phyloP scores from a whole-genome alignment of 2,888 invertebrate genomes.

The Tanaodytes sp. region DNA sequence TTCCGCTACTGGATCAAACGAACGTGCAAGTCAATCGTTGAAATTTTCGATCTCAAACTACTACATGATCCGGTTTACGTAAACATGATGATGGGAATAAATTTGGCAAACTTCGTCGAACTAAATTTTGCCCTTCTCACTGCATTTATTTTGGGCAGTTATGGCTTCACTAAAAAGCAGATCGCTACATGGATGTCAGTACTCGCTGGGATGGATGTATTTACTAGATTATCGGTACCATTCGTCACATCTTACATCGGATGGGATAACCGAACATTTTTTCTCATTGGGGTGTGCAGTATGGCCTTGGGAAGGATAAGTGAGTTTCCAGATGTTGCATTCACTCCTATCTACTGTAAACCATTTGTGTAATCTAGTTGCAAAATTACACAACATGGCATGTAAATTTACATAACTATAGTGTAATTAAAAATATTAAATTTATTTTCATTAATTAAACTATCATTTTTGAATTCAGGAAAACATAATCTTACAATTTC shows the following conservation, averaged over 20 bases:
- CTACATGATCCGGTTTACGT: conserved; percentile 81
- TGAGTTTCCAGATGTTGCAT: conserved; percentile 72
- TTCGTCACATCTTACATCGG: conserved; percentile 80
- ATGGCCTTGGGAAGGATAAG: conserved; percentile 80
- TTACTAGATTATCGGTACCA: conserved; percentile 79
- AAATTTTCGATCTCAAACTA: conserved; percentile 82
- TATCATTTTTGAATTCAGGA: too few species aligned
- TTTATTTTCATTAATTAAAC: too few species aligned
- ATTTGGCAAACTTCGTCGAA: conserved; percentile 81
- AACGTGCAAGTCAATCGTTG: conserved; percentile 76
- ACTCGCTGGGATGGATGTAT: conserved; percentile 79
- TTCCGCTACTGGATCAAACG: conserved; percentile 47
- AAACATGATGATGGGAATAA: conserved; percentile 81
- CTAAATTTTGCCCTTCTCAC: conserved; percentile 83
- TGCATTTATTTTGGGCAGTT: conserved; percentile 82
- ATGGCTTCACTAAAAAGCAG: conserved; percentile 77
- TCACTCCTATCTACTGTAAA: too few species aligned
- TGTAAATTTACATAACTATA: too few species aligned
- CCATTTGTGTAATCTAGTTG: too few species aligned
- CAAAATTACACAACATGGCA: too few species aligned
- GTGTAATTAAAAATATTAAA: too few species aligned
- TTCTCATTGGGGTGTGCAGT: conserved; percentile 79
- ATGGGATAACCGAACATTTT: conserved; percentile 82
- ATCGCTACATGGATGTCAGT: conserved; percentile 82
- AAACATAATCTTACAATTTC: too few species aligned